These are phyloP conservation scores for Tetrax tetrax DNA, from an alignment of 2,113 vertebrate genomes.

Conservation along the genomic window DNA sequence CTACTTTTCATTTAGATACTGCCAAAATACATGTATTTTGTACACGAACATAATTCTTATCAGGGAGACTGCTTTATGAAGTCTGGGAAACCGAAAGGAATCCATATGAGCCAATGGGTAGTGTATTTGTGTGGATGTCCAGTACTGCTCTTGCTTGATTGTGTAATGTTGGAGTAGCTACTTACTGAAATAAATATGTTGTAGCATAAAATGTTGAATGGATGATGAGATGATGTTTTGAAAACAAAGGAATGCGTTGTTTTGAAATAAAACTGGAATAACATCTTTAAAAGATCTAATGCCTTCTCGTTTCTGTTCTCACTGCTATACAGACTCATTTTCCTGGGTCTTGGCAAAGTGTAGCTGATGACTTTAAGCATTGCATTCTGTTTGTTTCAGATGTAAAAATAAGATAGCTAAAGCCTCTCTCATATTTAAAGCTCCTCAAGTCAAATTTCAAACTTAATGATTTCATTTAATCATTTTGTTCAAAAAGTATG, in stretches of 20 bases:
- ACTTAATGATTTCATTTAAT: background rate
- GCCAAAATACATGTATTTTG: background rate
- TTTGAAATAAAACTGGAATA: slow-evolving; percentile 66
- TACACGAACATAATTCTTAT: background rate
- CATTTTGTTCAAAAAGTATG: background rate
- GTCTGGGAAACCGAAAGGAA: background rate
- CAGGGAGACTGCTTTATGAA: background rate
- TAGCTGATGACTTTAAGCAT: background rate
- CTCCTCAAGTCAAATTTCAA: background rate
- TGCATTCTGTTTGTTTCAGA: background rate
- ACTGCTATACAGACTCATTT: background rate
- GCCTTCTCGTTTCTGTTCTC: background rate
- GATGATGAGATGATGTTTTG: background rate
- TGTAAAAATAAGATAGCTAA: background rate
- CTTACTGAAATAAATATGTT: background rate
- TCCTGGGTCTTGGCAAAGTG: background rate
- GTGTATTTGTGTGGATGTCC: background rate
- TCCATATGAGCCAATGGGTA: background rate
- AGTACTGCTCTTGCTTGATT: background rate
- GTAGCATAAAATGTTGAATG: background rate
- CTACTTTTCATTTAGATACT: background rate
- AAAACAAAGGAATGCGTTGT: background rate
- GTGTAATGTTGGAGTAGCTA: background rate
- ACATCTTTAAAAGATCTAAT: background rate
- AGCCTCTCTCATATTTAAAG: background rate